Base-by-base conservation (phyloP, 2,888 invertebrate genomes). In the Callimorpha dominula region DNA sequence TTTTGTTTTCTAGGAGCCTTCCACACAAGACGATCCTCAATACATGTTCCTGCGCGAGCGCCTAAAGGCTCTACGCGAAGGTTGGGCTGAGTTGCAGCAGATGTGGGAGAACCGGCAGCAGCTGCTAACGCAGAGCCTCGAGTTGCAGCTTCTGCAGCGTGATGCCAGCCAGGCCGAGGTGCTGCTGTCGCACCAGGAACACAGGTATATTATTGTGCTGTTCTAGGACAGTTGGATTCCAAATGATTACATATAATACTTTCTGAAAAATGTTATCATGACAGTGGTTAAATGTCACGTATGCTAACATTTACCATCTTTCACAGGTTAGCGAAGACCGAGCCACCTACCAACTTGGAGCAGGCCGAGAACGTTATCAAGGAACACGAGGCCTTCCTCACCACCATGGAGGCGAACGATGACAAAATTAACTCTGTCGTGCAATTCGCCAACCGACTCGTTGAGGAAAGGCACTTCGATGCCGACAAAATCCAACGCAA, bases 81-180 rank as follows among this genome's bases (percentile, higher is more conserved):
- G 99, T 74, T 99, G 99, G 99, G 99, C 99, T 80, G 99, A 99
- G 91, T 96, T 99, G 77, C 98, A 99, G 89, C 99, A 99, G 95
- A 99, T 99, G 99, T 99, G 99, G 99, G 99, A 99, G 93, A 99
- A 99, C 96, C 96, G 99, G 52, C 99, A 99, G 91, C 98, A 99
- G 85, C 95, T 99, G 83, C 96, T 99, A 42, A 98, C 99, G 1
- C 99, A 99, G 96, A 99, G 98, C 84, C 96, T 99, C 83, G 99
- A 99, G 93, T 96, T 99, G 86, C 99, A 99, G 92, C 97, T 99
- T 92, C 97, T 99, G 96, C 97, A 99, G 93, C 97, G 99, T 5
- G 99, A 99, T 92, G 99, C 99, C 20, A 97, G 99, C 72, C 99
- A 99, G 95, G 99, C 99, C 1, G 99, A 99, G 93, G 99, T 99